A percentile compares a stretch with the other conserved stretches of the same genome.
phyloP scores from a whole-genome alignment of 1,140 invertebrate genomes.

The Chrysomallon squamiferum region DNA sequence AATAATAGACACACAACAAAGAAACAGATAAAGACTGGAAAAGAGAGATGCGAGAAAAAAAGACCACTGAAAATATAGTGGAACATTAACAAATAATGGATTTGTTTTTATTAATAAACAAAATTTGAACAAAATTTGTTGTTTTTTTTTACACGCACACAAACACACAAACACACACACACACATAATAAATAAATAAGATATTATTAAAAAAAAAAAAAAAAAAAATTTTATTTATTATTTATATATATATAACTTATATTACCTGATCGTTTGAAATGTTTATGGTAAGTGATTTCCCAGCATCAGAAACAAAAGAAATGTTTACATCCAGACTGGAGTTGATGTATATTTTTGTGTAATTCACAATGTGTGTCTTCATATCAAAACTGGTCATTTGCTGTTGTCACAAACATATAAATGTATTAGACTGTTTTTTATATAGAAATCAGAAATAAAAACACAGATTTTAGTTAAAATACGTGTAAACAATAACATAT shows the following conservation, averaged over 20 bases:
- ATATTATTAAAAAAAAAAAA: too few relatives aligned
- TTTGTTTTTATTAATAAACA: background rate
- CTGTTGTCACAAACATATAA: background rate
- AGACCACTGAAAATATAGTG: background rate
- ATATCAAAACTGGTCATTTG: background rate
- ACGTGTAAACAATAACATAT: background rate
- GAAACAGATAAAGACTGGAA: background rate
- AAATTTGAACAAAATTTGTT: background rate
- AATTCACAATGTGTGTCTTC: background rate
- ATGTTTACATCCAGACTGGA: background rate
- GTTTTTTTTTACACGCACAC: too few relatives aligned
- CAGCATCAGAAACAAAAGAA: background rate
- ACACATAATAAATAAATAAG: too few relatives aligned
- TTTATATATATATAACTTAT: too few relatives aligned
- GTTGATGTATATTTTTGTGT: background rate
- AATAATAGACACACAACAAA: background rate
- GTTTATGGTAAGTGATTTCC: background rate
- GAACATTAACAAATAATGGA: background rate
- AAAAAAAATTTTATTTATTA: too few relatives aligned
- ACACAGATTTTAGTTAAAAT: background rate
- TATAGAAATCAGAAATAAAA: background rate
- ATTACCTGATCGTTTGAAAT: background rate
- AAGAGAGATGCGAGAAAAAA: background rate
- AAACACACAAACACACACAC: too few relatives aligned
- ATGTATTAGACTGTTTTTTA: background rate